phyloP scores from a whole-genome alignment of 1,140 invertebrate species.

The Conopomorpha cramerella region DNA sequence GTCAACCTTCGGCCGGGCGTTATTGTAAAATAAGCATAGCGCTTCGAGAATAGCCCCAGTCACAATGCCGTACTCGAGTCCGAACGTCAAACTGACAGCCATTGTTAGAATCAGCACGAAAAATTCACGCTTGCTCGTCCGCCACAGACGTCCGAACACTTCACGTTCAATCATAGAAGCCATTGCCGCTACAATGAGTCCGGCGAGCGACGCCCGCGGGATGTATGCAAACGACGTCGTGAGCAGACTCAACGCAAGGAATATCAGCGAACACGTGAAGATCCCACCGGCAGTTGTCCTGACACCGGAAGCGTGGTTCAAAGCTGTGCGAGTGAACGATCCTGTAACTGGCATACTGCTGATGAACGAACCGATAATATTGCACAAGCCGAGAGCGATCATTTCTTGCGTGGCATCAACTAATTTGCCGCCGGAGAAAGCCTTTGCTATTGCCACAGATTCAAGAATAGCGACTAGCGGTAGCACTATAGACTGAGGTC shows the following conservation, averaged over 20 bases:
- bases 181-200: neutral
- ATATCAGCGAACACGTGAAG: neutral
- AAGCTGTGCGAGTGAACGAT: slow-evolving; percentile 81
- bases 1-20: neutral
- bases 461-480: slow-evolving; percentile 75
- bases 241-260: slow-evolving; percentile 45
- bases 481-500: slow-evolving; percentile 66
- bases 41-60: neutral
- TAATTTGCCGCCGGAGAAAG: slow-evolving; percentile 50
- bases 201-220: neutral
- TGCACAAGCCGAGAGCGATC: slow-evolving; percentile 74
- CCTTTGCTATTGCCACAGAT: slow-evolving; percentile 76
- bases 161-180: neutral
- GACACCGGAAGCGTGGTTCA: slow-evolving; percentile 80
- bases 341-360: slow-evolving; percentile 82
- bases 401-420: slow-evolving; percentile 79
- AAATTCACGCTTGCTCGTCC: neutral
- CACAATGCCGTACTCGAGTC: neutral
- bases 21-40: neutral
- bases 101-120: neutral
- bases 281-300: neutral
- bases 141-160: neutral
- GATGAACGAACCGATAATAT: slow-evolving; percentile 79
- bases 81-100: neutral
- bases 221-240: neutral